Base-by-base conservation (phyloP, 2,888 invertebrate species). In the Alloplasta piceator region DNA sequence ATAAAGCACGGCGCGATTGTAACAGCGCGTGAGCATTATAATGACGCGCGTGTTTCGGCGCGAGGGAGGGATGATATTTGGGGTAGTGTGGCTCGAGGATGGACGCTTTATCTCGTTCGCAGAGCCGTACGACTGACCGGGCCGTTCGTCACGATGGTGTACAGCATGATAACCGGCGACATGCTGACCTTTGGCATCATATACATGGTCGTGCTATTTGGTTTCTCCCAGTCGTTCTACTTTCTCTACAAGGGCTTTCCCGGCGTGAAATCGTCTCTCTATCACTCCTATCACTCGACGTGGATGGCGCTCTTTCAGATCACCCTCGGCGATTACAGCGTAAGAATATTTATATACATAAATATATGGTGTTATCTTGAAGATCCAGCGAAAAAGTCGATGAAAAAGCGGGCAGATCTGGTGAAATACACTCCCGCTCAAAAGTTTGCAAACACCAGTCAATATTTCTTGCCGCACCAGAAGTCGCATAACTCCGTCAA, bases 261-360 rank as follows among this genome's bases (percentile, higher is more conserved):
- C 0, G 96, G 96, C 86, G 96, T 96, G 46, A 95, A 97, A 89
- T 94, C 95, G 4, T 96, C 97, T 0, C 94, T 97, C 85, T 98
- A 97, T 89, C 95, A 95, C 81, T 96, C 96, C 50, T 98, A 98
- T 89, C 95, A 96, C 1, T 96, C 96, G 85, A 99, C 99, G 0
- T 98, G 99, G 96, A 98, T 99, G 97, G 98, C 98, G 0, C 93
- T 99, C 63, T 98, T 99, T 92, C 98, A 99, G 92, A 99, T 99
- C 88, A 99, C 99, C 4, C 93, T 99, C 64, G 99, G 99, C 77
- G 98, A 98, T 93, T 99, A 99, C 91, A 98, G 98, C 93, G 99
- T 99, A 93, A 95, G 95, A 93, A 46, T 52, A 16, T 6, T 26
- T 26, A 26, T 26, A 26, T 26, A 26, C 3, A 26, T 26, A 26